Conservation (phyloP, 2,888 invertebrate genomes). For the Andrena haemorrhoa region DNA sequence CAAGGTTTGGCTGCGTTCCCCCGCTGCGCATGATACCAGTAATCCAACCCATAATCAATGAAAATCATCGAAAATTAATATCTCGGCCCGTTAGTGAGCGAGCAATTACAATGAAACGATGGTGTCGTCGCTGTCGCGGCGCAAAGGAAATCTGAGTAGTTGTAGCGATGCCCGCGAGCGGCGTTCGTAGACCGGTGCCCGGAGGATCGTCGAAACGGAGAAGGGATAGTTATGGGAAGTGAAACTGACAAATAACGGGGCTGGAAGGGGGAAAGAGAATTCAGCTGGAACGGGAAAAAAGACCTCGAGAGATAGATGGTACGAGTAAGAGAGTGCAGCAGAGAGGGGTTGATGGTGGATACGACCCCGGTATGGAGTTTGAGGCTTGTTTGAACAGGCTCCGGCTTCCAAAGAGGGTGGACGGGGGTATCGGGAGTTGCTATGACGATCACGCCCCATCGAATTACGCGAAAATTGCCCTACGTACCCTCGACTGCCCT, state of each 20-base stretch:
- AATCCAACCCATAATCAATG: no score
- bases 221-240: constrained; percentile 45
- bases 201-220: constrained; percentile 38
- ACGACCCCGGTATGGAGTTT: constrained; percentile 73
- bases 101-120: constrained; percentile 72
- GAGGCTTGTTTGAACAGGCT: constrained; percentile 84
- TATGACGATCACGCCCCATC: constrained; percentile 84
- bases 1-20: no score
- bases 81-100: constrained; percentile 55
- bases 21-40: no score
- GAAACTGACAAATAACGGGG: constrained; percentile 50
- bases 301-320: constrained; percentile 24
- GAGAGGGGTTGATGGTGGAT: constrained; percentile 57
- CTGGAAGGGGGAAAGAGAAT: constrained; percentile 36
- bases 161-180: constrained; percentile 69
- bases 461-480: constrained; percentile 84
- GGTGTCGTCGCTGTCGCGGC: constrained; percentile 48
- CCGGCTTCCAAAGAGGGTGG: constrained; percentile 80
- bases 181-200: constrained; percentile 45
- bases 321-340: constrained; percentile 41
- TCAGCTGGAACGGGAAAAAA: constrained; percentile 40
- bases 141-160: constrained; percentile 72
- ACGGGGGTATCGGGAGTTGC: constrained; percentile 79
- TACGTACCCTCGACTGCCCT: constrained; percentile 75
- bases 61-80: constrained; percentile 12